Conservation (phyloP, 2,888 invertebrate genomes). For the Rotaria magnacalcarata region DNA sequence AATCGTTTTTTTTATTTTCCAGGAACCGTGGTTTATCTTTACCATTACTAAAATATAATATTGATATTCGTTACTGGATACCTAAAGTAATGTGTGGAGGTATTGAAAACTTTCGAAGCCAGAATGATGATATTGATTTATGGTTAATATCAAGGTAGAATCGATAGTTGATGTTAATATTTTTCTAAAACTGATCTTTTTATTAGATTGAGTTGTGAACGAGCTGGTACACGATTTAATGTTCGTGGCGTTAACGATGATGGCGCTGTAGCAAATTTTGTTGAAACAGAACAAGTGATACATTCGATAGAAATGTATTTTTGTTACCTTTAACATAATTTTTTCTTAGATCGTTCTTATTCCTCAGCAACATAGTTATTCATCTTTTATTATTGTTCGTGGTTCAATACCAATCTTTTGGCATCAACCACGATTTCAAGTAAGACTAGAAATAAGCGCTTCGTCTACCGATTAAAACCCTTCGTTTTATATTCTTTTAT, state of each 20-base stretch:
- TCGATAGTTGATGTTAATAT: not conserved
- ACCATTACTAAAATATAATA: conserved; percentile 39
- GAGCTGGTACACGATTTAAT: conserved; percentile 95
- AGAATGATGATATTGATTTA: not conserved
- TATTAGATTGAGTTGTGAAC: conserved; percentile 76
- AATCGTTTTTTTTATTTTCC: not conserved
- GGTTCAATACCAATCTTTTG: conserved; percentile 97
- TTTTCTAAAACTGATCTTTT: not conserved
- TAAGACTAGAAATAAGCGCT: conserved; percentile 50
- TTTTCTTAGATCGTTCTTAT: not conserved
- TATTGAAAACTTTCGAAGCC: conserved; percentile 34
- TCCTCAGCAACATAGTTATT: conserved; percentile 13
- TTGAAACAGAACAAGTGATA: conserved; percentile 91
- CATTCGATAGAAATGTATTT: not conserved
- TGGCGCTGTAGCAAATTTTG: conserved; percentile 98
- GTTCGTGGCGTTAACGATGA: conserved; percentile 98
- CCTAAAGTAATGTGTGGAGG: conserved; percentile 44
- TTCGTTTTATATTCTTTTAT: no score
- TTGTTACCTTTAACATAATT: not conserved
- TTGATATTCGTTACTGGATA: conserved; percentile 41
- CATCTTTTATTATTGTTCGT: conserved; percentile 79
- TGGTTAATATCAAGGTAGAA: conserved; percentile 13
- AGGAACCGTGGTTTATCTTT: conserved; percentile 43
- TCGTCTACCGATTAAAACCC: no score
- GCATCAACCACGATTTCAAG: conserved; percentile 95